These are phyloP conservation scores for Gadopsis marmoratus DNA, from an alignment of 2,797 vertebrate genomes.

Conservation along the genomic window DNA sequence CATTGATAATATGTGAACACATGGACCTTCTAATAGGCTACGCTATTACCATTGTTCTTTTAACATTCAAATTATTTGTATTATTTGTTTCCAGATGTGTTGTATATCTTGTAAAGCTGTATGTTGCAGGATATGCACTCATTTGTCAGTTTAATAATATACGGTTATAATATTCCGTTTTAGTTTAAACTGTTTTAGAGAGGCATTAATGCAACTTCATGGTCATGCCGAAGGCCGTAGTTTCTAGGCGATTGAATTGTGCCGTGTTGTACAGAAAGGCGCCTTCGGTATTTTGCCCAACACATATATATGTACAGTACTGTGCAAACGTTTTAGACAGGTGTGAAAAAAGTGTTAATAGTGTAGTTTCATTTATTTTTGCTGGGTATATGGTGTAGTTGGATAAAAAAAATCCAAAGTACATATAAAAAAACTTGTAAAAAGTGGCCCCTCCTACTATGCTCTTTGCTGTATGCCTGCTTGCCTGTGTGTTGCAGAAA, in stretches of 20 bases:
- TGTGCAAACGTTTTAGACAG: too few relatives aligned
- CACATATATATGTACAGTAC: background rate
- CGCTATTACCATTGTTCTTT: background rate
- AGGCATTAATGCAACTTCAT: background rate
- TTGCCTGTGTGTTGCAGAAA: background rate
- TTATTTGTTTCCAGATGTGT: background rate
- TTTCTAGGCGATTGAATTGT: background rate
- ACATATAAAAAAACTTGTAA: background rate
- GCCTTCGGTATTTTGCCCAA: background rate
- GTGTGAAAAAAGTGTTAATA: too few relatives aligned
- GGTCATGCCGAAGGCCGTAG: background rate
- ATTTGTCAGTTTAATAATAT: background rate
- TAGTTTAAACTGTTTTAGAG: background rate
- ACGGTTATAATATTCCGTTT: background rate
- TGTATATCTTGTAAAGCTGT: background rate
- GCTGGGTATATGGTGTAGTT: background rate
- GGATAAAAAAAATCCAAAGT: background rate
- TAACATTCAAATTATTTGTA: background rate
- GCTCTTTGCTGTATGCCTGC: background rate
- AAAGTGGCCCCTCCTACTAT: background rate
- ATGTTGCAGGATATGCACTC: background rate
- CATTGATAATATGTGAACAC: constrained; percentile 57
- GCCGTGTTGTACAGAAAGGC: background rate
- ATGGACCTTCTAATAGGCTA: background rate
- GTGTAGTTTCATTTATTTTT: too few relatives aligned